Evolutionary conservation across 1,140 invertebrate genomes (phyloP).

Genomic region (Wasmannia auropunctata): DNA sequence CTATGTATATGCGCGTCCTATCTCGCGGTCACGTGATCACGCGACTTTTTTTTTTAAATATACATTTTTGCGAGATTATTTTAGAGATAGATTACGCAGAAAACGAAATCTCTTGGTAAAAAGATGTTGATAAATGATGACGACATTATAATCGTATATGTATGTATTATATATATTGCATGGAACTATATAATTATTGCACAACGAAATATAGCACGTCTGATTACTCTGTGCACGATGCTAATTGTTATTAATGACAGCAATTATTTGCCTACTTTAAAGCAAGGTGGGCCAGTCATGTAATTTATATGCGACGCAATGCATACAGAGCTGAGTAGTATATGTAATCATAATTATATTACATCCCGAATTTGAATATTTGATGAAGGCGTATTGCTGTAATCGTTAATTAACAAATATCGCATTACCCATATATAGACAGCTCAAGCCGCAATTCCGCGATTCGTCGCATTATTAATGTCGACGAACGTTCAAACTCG

Average conservation of each 20-base stretch:
- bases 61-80: background rate
- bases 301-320: background rate
- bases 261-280: background rate
- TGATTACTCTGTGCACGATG: background rate
- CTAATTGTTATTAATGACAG: constrained; percentile 24
- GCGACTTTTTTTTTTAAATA: background rate
- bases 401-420: constrained; percentile 28
- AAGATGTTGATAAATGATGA: background rate
- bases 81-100: background rate
- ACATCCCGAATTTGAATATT: constrained; percentile 28
- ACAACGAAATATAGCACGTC: background rate
- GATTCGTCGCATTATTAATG: background rate
- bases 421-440: background rate
- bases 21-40: background rate
- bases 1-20: background rate
- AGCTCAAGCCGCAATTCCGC: background rate
- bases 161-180: too few species aligned
- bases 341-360: constrained; percentile 16
- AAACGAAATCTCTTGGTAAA: background rate
- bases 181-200: background rate
- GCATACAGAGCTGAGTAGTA: background rate
- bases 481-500: too few species aligned
- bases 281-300: background rate
- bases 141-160: background rate
- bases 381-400: background rate